Conservation (phyloP, 2,797 vertebrate species). For the Xenopus petersii region DNA sequence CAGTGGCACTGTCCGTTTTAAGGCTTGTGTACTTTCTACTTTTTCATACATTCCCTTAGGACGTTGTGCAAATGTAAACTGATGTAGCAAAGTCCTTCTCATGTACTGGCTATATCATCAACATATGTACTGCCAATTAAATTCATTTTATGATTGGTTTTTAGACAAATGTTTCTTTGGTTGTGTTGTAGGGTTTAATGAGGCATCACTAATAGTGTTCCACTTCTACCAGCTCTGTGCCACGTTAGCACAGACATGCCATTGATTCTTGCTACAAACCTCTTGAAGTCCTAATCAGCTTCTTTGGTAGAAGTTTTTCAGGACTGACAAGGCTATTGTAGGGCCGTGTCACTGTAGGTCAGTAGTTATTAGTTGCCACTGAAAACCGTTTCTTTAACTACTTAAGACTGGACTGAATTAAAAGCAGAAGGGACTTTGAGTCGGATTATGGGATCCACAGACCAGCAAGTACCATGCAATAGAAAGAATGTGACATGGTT, state of each 20-base stretch:
- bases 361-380: conserved; percentile 96
- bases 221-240: conserved; percentile 69
- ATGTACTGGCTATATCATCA: too few species aligned
- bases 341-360: conserved; percentile 85
- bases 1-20: conserved; percentile 52
- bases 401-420: conserved; percentile 92
- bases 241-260: conserved; percentile 84
- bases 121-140: conserved; percentile 44
- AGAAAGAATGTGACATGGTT: conserved; percentile 92
- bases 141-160: conserved; percentile 68
- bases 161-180: conserved; percentile 86
- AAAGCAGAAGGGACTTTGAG: conserved; percentile 84
- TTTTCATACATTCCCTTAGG: too few species aligned
- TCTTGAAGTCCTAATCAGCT: conserved; percentile 94
- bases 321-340: conserved; percentile 93
- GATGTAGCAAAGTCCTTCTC: too few species aligned
- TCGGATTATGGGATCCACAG: conserved; percentile 87
- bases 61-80: too few species aligned
- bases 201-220: conserved; percentile 90
- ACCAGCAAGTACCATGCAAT: conserved; percentile 78
- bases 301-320: conserved; percentile 87
- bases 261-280: conserved; percentile 99
- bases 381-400: conserved; percentile 96
- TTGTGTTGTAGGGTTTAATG: conserved; percentile 88
- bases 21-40: too few species aligned